Conservation (phyloP, 2,113 vertebrate genomes). For the Eclectus roratus region DNA sequence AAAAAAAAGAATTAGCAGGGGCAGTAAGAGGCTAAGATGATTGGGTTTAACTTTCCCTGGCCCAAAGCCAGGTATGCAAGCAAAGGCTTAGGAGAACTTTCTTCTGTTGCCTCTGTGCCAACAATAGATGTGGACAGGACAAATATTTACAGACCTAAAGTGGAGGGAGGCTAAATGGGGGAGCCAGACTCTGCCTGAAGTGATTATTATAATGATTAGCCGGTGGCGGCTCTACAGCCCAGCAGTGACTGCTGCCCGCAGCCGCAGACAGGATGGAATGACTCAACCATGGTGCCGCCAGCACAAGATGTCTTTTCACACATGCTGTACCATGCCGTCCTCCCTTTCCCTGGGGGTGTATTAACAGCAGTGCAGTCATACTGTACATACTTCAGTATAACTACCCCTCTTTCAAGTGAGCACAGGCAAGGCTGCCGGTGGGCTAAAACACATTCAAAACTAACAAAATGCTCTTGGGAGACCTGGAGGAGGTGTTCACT, state of each 20-base stretch:
- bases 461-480: not conserved
- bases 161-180: not conserved
- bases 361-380: not conserved
- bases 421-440: not conserved
- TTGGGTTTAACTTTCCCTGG: conserved; percentile 20
- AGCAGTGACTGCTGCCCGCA: not conserved
- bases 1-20: not conserved
- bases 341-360: not conserved
- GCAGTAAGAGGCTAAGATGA: conserved; percentile 1
- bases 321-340: not conserved
- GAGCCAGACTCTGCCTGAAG: not conserved
- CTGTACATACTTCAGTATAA: not conserved
- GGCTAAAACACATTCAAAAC: not conserved
- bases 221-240: not conserved
- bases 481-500: not conserved
- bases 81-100: conserved; percentile 56
- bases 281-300: not conserved
- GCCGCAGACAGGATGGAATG: not conserved
- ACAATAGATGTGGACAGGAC: conserved; percentile 55
- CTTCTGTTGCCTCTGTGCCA: conserved; percentile 38
- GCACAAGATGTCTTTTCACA: conserved; percentile 4
- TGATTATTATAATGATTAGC: not conserved
- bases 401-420: not conserved
- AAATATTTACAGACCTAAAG: conserved; percentile 62
- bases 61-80: conserved; percentile 26